Base-by-base conservation (phyloP, 1,140 invertebrate species). In the Orchestia grillus region DNA sequence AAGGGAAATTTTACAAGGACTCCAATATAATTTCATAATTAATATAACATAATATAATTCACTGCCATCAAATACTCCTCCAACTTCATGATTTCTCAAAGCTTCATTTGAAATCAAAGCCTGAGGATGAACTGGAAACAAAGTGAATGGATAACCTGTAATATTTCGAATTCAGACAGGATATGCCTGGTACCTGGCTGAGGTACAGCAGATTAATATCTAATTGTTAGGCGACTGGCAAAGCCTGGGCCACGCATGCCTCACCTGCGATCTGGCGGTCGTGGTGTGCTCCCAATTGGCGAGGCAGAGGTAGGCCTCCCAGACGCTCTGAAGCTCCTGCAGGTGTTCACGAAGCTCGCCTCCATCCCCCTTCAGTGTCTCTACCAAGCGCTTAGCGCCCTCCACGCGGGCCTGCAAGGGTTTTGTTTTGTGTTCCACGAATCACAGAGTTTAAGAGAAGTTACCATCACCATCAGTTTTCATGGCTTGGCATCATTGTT, bases 211-310 rank as follows among this genome's bases (percentile, higher is more conserved):
- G 62, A 36, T 28, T 77, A 77, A 15, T 77, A 77, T 77, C 3
- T 77, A 53, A 53, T 36, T 77, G 11, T 77, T 77, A 6, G 19
- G 47, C 6, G 19, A 53, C 47, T 23, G 62, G 62, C 62, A 77
- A 36, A 23, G 3, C 11, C 15, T 77, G 11, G 11, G 11, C 62
- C 28, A 77, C 28, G 19, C 47, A 19, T 53, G 47, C 62, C 15
- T 77, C 36, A 77, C 62, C 28, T 77, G 62, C 62, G 62, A 77
- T 92, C 87, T 97, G 97, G 44, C 96, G 92, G 40, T 90, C 47
- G 96, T 40, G 36, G 87, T 62, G 41, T 87, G 6, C 44, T 96
- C 44, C 44, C 77, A 87, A 88, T 96, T 96, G 45, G 95, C 95
- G 3, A 96, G 88, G 41, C 44, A 88, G 0, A 96, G 77, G 44